A percentile compares a stretch with the other conserved stretches of the same genome.
Evolutionary conservation across 2,888 invertebrate genomes (phyloP).

Genomic region (Caenorhabditis angaria): DNA sequence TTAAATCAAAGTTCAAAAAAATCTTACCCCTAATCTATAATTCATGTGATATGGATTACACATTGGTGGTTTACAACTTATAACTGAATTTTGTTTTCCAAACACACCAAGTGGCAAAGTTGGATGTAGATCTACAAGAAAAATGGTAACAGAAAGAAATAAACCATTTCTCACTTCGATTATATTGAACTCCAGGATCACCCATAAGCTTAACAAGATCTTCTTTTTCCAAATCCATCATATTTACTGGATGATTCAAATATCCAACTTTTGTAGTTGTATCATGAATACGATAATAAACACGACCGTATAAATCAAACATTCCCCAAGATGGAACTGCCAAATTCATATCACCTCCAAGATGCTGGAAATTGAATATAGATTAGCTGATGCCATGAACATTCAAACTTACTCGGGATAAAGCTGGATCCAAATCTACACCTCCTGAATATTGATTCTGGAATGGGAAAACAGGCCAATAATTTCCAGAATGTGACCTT

Average conservation of each 20-base stretch:
- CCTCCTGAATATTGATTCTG: slow-evolving; percentile 63
- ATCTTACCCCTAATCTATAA: slow-evolving; percentile 54
- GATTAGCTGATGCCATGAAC: background rate
- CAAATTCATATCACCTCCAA: slow-evolving; percentile 65
- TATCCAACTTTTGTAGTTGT: slow-evolving; percentile 63
- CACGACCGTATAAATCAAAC: slow-evolving; percentile 61
- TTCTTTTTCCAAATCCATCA: slow-evolving; percentile 62
- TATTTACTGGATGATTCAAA: slow-evolving; percentile 63
- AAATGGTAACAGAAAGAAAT: background rate
- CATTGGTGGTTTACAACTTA: slow-evolving; percentile 58
- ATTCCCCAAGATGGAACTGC: slow-evolving; percentile 65
- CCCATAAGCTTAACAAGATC: slow-evolving; percentile 59
- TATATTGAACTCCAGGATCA: slow-evolving; percentile 53
- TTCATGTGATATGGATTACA: slow-evolving; percentile 60
- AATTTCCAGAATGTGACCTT: slow-evolving; percentile 57
- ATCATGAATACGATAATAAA: slow-evolving; percentile 56
- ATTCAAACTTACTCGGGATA: slow-evolving; percentile 50
- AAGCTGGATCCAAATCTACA: slow-evolving; percentile 63
- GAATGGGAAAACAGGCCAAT: slow-evolving; percentile 65
- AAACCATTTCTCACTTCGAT: slow-evolving; percentile 44
- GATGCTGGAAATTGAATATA: slow-evolving; percentile 50
- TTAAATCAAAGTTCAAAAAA: background rate
- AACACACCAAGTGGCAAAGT: slow-evolving; percentile 56
- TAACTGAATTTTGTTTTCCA: slow-evolving; percentile 50
- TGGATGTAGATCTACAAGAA: slow-evolving; percentile 37